Base-by-base conservation (phyloP, 2,113 vertebrate species). In the Hippocampus zosterae region DNA sequence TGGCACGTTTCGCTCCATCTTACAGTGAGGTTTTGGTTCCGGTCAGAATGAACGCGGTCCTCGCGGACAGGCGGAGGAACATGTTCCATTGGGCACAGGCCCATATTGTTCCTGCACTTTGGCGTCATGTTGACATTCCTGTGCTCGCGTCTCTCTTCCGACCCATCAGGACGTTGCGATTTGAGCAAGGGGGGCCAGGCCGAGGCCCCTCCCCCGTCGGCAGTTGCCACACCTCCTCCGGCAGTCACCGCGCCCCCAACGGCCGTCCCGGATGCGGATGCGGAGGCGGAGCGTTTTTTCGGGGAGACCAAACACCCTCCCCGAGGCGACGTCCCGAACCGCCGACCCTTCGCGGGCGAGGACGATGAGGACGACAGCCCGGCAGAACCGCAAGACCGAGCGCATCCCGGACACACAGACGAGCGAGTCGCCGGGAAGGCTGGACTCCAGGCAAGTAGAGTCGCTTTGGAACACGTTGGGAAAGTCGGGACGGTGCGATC, bases 241-340 rank as follows among this genome's bases (percentile, higher is more conserved):
- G 67, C 8, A 3, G 75, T 82, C 21, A 57, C 59, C 68, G 71
- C 27, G 3, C 41, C 65, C 67, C 42, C 0, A 3, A 55, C 23
- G 19, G 50, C 40, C 4, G 74, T 83, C 72, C 81, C 75, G 0
- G 77, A 81, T 57, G 84, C 75, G 0, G 77, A 81, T 57, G 84
- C 75, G 0, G 85, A 90, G 74, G 78, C 78, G 0, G 71, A 72
- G 66, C 74, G 5, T 5, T 37, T 75, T 42, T 33, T 76, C 27
- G 86, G 79, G 89, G 90, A 88, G 68, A 87, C 64, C 53, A 78
- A 74, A 5, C 73, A 72, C 37, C 91, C 85, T 5, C 79, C 88
- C 1, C 78, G 91, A 40, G 90, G 90, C 0, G 89, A 92, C 21
- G 90, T 92, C 70, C 90, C 91, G 0, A 67, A 88, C 69, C 85